Conservation (phyloP, 2,888 invertebrate genomes). For the Linnaemya tessellans region DNA sequence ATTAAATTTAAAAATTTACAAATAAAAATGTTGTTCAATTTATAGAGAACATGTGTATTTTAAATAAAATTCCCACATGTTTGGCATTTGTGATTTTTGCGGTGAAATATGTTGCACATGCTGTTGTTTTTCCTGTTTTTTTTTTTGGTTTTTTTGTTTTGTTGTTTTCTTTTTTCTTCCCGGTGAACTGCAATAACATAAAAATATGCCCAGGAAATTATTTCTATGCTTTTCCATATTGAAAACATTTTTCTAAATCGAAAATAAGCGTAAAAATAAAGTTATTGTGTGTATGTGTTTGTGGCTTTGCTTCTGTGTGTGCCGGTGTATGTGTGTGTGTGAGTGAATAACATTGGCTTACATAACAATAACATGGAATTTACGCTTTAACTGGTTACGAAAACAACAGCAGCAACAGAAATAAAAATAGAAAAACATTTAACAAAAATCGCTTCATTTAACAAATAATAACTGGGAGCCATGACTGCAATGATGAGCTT, state of each 20-base stretch:
- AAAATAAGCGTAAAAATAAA: conserved; percentile 35
- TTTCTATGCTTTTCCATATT: conserved; percentile 76
- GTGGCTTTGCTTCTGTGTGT: neutral
- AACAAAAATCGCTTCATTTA: conserved; percentile 82
- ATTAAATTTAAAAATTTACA: neutral
- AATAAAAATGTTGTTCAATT: neutral
- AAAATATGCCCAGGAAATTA: conserved; percentile 19
- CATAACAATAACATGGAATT: conserved; percentile 73
- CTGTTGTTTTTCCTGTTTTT: conserved; percentile 30
- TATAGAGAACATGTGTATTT: conserved; percentile 51
- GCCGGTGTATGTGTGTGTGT: neutral
- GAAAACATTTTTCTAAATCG: conserved; percentile 66
- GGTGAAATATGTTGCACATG: conserved; percentile 53
- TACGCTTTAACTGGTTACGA: conserved; percentile 80
- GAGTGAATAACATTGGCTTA: conserved; percentile 51
- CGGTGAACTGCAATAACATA: no score
- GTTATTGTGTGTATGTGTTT: conserved; percentile 27
- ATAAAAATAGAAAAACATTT: conserved; percentile 50
- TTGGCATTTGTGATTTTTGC: conserved; percentile 50
- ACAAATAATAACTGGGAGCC: conserved; percentile 81
- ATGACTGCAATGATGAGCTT: conserved; percentile 32
- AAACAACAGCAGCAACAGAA: conserved; percentile 41
- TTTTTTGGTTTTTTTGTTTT: conserved; percentile 76
- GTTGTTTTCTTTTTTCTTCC: conserved; percentile 67
- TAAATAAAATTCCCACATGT: conserved; percentile 60